These are phyloP conservation scores for Miltochrista miniata DNA, from an alignment of 2,888 invertebrate species.

Conservation along the genomic window DNA sequence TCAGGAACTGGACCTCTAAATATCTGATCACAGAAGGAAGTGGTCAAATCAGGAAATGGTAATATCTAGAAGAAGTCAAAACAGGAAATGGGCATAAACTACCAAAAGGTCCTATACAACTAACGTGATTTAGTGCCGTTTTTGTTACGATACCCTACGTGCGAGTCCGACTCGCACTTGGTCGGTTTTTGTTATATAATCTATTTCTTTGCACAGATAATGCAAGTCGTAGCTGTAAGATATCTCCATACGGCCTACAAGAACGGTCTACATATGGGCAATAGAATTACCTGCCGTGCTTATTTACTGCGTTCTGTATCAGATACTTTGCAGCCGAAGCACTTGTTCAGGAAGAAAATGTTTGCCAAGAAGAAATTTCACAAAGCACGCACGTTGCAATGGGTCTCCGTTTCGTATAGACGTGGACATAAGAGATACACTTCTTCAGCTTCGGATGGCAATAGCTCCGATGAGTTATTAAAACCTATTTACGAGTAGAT, in stretches of 20 bases:
- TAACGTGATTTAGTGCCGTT: no score
- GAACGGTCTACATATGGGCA: constrained; percentile 69
- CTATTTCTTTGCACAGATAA: constrained; percentile 47
- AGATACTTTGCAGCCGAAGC: constrained; percentile 47
- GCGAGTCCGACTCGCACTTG: no score
- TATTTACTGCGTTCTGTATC: constrained; percentile 66
- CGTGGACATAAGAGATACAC: constrained; percentile 41
- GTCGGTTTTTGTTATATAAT: no score
- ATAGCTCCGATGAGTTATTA: constrained; percentile 70
- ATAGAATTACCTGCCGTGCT: constrained; percentile 64
- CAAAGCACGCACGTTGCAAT: constrained; percentile 62
- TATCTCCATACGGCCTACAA: constrained; percentile 76
- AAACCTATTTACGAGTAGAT: constrained; percentile 68
- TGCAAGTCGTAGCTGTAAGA: constrained; percentile 69
- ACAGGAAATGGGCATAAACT: no score
- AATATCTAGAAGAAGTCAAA: no score
- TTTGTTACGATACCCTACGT: no score
- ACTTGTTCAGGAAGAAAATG: constrained; percentile 41
- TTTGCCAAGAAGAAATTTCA: constrained; percentile 50
- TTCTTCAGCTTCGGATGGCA: constrained; percentile 59
- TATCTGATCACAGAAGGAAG: no score
- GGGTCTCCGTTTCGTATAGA: constrained; percentile 60
- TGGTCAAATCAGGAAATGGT: no score
- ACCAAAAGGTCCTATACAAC: no score
- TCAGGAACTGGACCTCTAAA: no score